These are phyloP conservation scores for Leptodactylus fuscus DNA, from an alignment of 2,113 vertebrate genomes.

Conservation along the genomic window DNA sequence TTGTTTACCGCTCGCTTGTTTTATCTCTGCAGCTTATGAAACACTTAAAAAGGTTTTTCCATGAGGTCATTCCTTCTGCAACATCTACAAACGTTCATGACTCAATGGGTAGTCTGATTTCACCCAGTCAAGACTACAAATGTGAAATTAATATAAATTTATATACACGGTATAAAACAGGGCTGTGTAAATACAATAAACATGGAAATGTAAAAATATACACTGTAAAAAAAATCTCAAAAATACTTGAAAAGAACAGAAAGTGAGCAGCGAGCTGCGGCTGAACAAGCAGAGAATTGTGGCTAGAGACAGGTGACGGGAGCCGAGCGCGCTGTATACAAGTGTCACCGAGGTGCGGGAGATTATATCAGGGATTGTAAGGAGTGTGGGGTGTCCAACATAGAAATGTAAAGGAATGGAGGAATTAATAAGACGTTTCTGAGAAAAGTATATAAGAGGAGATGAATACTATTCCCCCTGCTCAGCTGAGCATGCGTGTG, in stretches of 20 bases:
- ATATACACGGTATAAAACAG: not conserved
- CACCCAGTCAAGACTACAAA: not conserved
- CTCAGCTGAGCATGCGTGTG: too few species aligned
- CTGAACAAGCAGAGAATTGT: not conserved
- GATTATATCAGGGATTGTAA: not conserved
- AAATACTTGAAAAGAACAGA: not conserved
- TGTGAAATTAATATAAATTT: not conserved
- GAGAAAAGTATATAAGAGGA: not conserved
- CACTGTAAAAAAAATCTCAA: too few species aligned
- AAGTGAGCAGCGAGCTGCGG: not conserved
- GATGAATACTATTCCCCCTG: not conserved
- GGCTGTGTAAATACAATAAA: not conserved
- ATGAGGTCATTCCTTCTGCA: conserved; percentile 9
- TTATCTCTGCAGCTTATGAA: conserved; percentile 28
- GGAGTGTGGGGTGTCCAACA: not conserved
- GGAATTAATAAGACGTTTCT: not conserved
- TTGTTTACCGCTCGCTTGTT: not conserved
- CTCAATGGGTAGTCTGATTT: not conserved
- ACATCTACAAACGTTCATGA: not conserved
- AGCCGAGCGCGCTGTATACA: not conserved
- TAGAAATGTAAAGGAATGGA: not conserved
- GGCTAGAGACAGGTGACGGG: not conserved
- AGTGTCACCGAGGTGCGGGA: not conserved
- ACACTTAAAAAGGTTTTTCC: conserved; percentile 44
- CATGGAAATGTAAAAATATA: not conserved